A percentile compares a stretch with the other conserved stretches of the same genome.
Evolutionary conservation across 30 jellyfish, hydroid and myxozoan genomes (phyloP).

Genomic region (Morbakka virulenta): DNA sequence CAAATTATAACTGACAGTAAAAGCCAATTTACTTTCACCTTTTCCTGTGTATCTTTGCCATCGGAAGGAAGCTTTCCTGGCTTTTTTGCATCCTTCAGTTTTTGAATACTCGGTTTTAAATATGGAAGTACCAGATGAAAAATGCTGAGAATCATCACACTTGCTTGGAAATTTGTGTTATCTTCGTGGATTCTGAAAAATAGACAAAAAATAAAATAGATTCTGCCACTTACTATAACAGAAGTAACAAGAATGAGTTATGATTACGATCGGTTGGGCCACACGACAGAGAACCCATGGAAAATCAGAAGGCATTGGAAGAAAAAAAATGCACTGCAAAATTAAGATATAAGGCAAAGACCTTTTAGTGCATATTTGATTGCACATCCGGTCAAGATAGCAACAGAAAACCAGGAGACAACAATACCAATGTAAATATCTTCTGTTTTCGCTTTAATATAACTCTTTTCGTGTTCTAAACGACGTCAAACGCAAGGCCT

Average conservation of each 20-base stretch:
- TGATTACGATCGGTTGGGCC: no score
- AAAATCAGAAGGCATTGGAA: neutral
- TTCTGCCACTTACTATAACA: no score
- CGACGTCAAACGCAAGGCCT: no score
- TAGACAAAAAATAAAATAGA: neutral
- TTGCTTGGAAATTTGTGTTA: constrained; percentile 40
- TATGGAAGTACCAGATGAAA: constrained; percentile 80
- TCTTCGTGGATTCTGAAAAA: constrained; percentile 31
- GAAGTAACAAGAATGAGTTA: no score
- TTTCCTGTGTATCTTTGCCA: neutral
- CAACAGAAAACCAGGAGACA: no score
- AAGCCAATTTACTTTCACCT: no score
- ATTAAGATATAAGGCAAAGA: neutral
- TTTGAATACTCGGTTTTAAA: constrained; percentile 48
- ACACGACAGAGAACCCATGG: neutral
- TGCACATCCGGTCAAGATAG: no score
- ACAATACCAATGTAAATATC: no score
- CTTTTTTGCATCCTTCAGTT: constrained; percentile 11
- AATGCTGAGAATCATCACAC: constrained; percentile 53
- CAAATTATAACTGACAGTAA: no score
- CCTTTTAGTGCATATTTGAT: neutral
- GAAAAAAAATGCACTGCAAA: neutral
- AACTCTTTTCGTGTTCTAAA: no score
- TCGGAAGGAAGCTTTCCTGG: neutral
- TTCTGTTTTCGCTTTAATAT: no score